Percentiles rank a stretch among this genome's conserved stretches.
Evolutionary conservation across 2,113 vertebrate genomes (phyloP).

Genomic region (Centropristis striata): DNA sequence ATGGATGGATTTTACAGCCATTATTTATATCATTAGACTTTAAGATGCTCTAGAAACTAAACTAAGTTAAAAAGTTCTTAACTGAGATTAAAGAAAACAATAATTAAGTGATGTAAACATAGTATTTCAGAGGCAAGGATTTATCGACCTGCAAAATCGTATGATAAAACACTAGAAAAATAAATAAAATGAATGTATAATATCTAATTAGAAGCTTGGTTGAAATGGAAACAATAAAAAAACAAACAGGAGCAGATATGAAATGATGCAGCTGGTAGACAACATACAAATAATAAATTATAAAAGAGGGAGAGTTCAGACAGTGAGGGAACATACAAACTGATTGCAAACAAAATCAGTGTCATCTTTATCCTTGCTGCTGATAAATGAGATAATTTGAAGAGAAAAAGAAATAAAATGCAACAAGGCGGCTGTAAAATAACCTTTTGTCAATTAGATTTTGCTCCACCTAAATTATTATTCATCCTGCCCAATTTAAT

Average conservation of each 20-base stretch:
- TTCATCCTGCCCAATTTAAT: neutral
- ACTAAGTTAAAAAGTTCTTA: no score
- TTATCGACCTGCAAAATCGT: neutral
- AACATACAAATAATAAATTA: neutral
- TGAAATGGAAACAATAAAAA: neutral
- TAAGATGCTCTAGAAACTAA: no score
- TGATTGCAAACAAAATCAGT: conserved; percentile 2
- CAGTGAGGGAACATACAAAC: neutral
- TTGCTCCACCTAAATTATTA: neutral
- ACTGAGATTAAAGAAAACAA: no score
- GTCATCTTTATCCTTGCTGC: neutral
- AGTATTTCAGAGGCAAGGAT: no score
- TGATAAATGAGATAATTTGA: neutral
- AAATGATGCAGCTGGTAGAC: neutral
- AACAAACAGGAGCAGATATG: neutral
- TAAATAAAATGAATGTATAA: neutral
- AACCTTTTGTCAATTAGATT: neutral
- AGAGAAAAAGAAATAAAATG: neutral
- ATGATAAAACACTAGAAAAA: neutral
- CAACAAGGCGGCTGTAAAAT: neutral
- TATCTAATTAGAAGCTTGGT: neutral
- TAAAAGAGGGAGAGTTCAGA: neutral
- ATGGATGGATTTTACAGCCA: no score
- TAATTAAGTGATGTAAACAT: no score
- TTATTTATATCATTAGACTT: no score